Evolutionary conservation across 2,888 invertebrate genomes (phyloP).

Genomic region (Aquatica leii): DNA sequence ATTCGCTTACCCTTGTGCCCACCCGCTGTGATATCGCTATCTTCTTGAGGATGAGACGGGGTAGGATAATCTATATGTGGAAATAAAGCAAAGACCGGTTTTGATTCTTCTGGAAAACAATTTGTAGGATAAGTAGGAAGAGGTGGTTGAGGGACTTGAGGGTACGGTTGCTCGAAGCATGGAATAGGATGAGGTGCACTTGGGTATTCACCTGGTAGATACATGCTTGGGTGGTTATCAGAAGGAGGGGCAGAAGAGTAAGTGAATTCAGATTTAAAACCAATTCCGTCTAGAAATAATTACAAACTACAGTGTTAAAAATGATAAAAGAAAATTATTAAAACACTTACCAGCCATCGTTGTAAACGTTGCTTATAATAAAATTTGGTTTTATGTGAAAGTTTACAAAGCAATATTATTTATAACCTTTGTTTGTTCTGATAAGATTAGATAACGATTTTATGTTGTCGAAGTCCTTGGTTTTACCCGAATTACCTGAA

Average conservation of each 20-base stretch:
- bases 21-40: conserved; percentile 19
- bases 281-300: conserved; percentile 30
- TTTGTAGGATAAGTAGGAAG: conserved; percentile 1
- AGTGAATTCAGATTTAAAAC: conserved; percentile 28
- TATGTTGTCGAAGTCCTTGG: too few species aligned
- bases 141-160: conserved; percentile 8
- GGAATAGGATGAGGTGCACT: conserved; percentile 2
- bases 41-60: conserved; percentile 10
- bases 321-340: conserved; percentile 1
- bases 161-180: neutral
- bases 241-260: conserved; percentile 17
- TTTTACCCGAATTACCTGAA: too few species aligned
- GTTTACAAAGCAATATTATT: neutral
- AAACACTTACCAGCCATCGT: conserved; percentile 30
- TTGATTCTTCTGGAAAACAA: neutral
- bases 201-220: neutral
- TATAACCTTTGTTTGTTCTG: neutral
- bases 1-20: conserved; percentile 31
- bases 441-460: neutral
- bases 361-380: neutral
- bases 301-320: neutral
- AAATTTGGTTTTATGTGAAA: neutral
- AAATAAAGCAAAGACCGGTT: conserved; percentile 6
- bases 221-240: neutral
- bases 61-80: conserved; percentile 11